Base-by-base conservation (phyloP, 2,113 vertebrate species). In the Tonatia bakeri region DNA sequence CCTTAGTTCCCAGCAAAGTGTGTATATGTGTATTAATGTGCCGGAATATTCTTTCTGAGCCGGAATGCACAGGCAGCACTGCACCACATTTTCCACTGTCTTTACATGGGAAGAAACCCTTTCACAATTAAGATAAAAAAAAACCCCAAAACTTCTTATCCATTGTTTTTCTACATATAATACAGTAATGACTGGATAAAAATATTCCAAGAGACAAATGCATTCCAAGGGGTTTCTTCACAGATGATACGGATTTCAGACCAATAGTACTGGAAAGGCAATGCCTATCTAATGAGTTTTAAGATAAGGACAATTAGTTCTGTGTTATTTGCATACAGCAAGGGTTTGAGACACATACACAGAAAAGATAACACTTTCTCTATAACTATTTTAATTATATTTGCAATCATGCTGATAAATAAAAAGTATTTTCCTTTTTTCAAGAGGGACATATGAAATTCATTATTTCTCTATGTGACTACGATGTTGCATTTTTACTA, bases 331-430 rank as follows among this genome's bases (percentile, higher is more conserved):
- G 67, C 22, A 38, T 22, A 47, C 1, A 72, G 80, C 70, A 92
- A 94, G 64, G 33, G 24, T 54, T 75, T 73, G 16, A 31, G 43
- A 31, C 5, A 65, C 16, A 91, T 14, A 81, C 16, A 67, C 13
- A 82, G 22, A 81, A 88, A 88, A 91, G 20, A 54, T 28, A 80
- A 84, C 2, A 73, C 4, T 43, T 72, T 75, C 31, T 65, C 45
- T 90, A 73, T 75, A 33, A 96, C n/a, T 75, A 80, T 95, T 95
- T 95, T 52, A 96, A 91, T 85, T 84, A 92, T 36, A 91, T 90
- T 94, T 92, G 20, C 15, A 45, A 79, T 79, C 82, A 92, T 9
- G 87, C 4, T 76, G 33, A 87, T 69, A 76, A 80, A 91, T 79
- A 73, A 87, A 80, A 65, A 67, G 15, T n/a, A 97, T 38, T 73